Conservation (phyloP, 1,140 invertebrate genomes). For the Leptinotarsa lineolata region DNA sequence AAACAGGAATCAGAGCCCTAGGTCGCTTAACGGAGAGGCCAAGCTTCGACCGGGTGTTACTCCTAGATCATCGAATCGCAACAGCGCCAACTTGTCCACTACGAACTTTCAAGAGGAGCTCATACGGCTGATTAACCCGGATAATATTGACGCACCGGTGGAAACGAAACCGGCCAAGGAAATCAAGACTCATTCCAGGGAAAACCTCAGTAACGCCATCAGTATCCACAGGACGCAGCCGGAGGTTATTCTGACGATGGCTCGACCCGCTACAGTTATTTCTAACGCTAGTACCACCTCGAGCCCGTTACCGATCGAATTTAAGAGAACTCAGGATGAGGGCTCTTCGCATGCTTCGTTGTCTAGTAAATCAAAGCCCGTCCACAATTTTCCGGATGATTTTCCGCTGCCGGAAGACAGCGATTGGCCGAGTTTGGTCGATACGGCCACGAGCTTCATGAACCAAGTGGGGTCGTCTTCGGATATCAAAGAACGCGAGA, state of each 20-base stretch:
- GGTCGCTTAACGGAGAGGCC: conserved; percentile 61
- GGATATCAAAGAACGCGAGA: conserved; percentile 36
- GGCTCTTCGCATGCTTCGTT: conserved; percentile 44
- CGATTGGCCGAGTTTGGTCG: conserved; percentile 78
- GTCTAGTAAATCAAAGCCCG: conserved; percentile 36
- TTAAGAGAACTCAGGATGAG: conserved; percentile 64
- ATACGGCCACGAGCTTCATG: conserved; percentile 76
- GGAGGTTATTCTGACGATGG: conserved; percentile 73
- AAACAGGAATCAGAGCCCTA: conserved; percentile 66
- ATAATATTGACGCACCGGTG: conserved; percentile 64
- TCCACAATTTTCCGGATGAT: conserved; percentile 43
- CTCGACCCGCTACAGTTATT: conserved; percentile 73
- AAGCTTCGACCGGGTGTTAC: conserved; percentile 59
- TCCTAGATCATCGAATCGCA: conserved; percentile 57
- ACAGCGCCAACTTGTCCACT: conserved; percentile 67
- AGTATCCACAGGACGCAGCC: conserved; percentile 52
- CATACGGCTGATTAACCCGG: conserved; percentile 86
- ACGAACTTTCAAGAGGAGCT: conserved; percentile 85
- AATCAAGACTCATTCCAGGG: conserved; percentile 55
- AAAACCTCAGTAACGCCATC: conserved; percentile 59
- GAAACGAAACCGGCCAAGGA: conserved; percentile 44
- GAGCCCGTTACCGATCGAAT: conserved; percentile 64
- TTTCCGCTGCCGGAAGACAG: conserved; percentile 67
- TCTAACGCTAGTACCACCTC: conserved; percentile 69
- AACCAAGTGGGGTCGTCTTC: conserved; percentile 58